These are phyloP conservation scores for Alaudala cheleensis DNA, from an alignment of 2,113 vertebrate species.

Conservation along the genomic window DNA sequence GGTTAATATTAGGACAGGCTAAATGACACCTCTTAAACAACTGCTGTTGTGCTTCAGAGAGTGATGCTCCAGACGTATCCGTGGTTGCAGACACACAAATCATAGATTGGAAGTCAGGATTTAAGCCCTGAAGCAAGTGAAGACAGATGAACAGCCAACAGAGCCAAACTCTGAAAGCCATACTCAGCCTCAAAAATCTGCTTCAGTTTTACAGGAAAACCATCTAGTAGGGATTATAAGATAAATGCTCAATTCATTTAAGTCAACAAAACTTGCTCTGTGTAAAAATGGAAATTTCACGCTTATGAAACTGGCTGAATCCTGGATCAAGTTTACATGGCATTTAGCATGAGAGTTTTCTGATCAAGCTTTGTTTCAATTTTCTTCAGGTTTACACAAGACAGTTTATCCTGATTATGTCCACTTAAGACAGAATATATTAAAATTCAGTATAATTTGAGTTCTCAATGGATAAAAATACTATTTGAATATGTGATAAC, in stretches of 20 bases:
- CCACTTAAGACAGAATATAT: background rate
- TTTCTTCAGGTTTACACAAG: background rate
- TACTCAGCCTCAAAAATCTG: background rate
- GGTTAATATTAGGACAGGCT: background rate
- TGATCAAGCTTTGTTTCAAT: background rate
- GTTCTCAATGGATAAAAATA: background rate
- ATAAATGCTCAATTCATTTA: background rate
- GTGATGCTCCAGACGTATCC: rapidly evolving
- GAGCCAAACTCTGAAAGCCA: background rate
- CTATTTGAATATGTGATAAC: background rate
- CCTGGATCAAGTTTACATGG: background rate
- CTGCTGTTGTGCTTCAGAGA: background rate
- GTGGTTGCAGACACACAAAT: background rate
- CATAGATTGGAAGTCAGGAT: background rate
- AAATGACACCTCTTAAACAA: background rate
- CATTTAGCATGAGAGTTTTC: background rate
- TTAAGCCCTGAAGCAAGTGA: background rate
- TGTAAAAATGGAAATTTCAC: background rate
- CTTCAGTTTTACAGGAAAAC: background rate
- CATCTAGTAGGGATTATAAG: background rate
- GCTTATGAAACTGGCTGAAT: background rate
- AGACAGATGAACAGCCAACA: background rate
- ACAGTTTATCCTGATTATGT: background rate
- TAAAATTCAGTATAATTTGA: background rate
- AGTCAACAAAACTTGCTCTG: background rate